phyloP scores from a whole-genome alignment of 2,888 invertebrate species.

The Apamea sordens region DNA sequence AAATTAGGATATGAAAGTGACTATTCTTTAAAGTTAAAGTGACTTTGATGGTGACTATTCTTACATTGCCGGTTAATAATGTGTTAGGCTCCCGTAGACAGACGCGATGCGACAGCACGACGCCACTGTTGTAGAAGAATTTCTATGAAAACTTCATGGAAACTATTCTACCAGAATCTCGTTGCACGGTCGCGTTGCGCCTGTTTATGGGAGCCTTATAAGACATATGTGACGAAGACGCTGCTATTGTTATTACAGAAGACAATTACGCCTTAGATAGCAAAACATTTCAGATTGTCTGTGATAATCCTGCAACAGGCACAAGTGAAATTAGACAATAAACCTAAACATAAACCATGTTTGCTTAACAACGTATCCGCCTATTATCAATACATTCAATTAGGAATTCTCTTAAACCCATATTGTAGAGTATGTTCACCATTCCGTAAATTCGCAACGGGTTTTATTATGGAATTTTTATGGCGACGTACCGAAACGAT shows the following conservation, averaged over 20 bases:
- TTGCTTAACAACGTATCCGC: background rate
- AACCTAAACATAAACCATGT: background rate
- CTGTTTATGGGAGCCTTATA: too few species aligned
- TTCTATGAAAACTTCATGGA: too few species aligned
- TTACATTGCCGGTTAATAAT: background rate
- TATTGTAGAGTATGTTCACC: conserved; percentile 42
- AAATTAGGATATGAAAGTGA: background rate
- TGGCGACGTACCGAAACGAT: conserved; percentile 83
- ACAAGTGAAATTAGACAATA: background rate
- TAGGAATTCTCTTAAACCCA: conserved; percentile 35
- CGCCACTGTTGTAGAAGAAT: too few species aligned
- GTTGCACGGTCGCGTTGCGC: too few species aligned
- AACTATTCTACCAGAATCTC: too few species aligned
- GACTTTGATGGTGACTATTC: background rate
- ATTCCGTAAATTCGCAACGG: conserved; percentile 68
- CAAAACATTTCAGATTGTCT: background rate
- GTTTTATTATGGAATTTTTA: conserved; percentile 77
- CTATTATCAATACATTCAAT: conserved; percentile 39
- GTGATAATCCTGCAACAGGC: background rate
- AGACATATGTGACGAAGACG: background rate
- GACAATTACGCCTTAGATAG: too few species aligned
- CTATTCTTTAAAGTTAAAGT: too few species aligned
- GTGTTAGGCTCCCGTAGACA: too few species aligned
- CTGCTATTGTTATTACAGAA: background rate
- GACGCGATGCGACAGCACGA: too few species aligned